Percentiles rank a stretch among this genome's conserved stretches.
Conservation (phyloP, 2,888 invertebrate genomes). For the Trissoscelio sp. region DNA sequence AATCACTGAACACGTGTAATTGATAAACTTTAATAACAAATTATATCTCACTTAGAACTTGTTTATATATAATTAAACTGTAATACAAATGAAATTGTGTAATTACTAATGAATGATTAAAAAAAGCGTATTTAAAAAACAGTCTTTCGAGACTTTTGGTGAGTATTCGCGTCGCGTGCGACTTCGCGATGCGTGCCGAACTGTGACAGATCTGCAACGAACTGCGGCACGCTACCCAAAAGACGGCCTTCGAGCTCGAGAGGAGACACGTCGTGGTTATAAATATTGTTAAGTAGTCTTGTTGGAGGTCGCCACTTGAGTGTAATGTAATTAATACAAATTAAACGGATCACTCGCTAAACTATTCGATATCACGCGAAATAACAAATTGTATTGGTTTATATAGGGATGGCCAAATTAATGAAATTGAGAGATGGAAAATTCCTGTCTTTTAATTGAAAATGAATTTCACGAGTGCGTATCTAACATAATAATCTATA, state of each 20-base stretch:
- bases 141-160: too few relatives aligned
- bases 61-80: too few relatives aligned
- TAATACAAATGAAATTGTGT: too few relatives aligned
- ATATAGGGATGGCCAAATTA: background rate
- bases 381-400: too few relatives aligned
- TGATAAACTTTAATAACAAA: too few relatives aligned
- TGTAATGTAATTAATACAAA: slow-evolving; percentile 60
- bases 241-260: slow-evolving; percentile 66
- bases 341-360: slow-evolving; percentile 23
- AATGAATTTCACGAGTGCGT: too few relatives aligned
- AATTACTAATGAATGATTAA: too few relatives aligned
- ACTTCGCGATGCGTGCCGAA: slow-evolving; percentile 53
- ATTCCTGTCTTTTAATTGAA: too few relatives aligned
- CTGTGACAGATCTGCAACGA: slow-evolving; percentile 52
- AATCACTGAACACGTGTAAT: background rate
- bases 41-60: too few relatives aligned
- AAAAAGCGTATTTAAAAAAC: too few relatives aligned
- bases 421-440: too few relatives aligned
- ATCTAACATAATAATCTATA: too few relatives aligned
- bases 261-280: slow-evolving; percentile 73
- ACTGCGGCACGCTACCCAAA: slow-evolving; percentile 64
- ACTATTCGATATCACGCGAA: slow-evolving; percentile 8
- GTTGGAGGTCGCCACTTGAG: slow-evolving; percentile 68
- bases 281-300: slow-evolving; percentile 77
- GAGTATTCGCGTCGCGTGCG: slow-evolving; percentile 28